phyloP scores from a whole-genome alignment of 2,113 vertebrate genomes.

The Rhabdornis inornatus region DNA sequence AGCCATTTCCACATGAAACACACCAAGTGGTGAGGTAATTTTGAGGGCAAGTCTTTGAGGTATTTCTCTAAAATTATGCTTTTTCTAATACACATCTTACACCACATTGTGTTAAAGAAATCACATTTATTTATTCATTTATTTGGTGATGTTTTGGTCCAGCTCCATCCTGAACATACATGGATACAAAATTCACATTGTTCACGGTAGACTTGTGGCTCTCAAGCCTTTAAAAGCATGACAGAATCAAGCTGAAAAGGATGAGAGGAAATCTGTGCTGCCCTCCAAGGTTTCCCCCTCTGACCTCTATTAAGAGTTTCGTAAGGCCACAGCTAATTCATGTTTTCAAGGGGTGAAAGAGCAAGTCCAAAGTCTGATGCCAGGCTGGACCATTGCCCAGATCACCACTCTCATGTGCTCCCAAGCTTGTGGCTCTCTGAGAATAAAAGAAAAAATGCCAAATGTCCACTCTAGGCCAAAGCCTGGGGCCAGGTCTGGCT shows the following conservation, averaged over 20 bases:
- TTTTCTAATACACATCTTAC: neutral
- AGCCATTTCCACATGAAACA: neutral
- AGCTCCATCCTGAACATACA: rapidly evolving
- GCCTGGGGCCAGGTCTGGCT: conserved; percentile 53
- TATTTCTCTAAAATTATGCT: neutral
- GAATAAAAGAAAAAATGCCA: conserved; percentile 53
- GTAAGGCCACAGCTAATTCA: neutral
- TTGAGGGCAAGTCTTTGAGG: neutral
- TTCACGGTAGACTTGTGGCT: rapidly evolving
- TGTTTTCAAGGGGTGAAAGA: neutral
- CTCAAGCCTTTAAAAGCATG: neutral
- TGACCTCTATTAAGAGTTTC: neutral
- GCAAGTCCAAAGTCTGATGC: neutral
- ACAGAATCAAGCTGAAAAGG: neutral
- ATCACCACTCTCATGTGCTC: rapidly evolving
- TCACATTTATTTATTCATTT: neutral
- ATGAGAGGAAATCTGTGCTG: neutral
- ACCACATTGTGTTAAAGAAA: neutral
- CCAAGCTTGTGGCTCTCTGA: neutral
- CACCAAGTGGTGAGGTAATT: neutral
- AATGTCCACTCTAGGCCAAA: conserved; percentile 75
- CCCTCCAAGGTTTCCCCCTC: neutral
- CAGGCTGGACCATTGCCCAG: rapidly evolving
- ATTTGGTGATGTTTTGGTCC: neutral
- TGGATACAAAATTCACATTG: neutral